Base-by-base conservation (phyloP, 2,888 invertebrate species). In the Aradus depressus region DNA sequence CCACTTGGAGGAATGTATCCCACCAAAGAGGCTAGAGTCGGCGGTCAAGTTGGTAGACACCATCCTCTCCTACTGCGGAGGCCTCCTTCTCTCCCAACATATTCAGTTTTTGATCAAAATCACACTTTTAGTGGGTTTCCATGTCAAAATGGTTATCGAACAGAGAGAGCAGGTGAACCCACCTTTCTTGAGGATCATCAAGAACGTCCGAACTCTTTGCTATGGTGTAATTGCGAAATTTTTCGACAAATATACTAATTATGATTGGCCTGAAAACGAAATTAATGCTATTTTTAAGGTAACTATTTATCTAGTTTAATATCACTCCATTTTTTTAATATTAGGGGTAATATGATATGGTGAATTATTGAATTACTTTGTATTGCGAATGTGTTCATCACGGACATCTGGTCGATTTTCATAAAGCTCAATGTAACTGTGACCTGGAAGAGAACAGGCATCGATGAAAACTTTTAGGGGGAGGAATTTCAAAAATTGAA, bases 11-110 rank as follows among this genome's bases (percentile, higher is more conserved):
- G 73, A 74, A 39, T 76, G 73, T 3, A 63, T 73, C 19, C 74
- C 75, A 5, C 70, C 75, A 1, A 72, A 71, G 56, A 81, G 84
- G 62, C 67, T 91, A 25, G 81, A 83, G 60, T 85, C 88, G 64
- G 75, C 81, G 16, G 70, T 83, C 0, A 85, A 84, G 68, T 70
- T 89, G 14, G 69, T 88, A 50, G 79, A 79, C 57, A 75, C 86
- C 4, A 76, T 88, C 28, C 75, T 83, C 51, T 84, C 89, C 64
- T 81, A 89, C 64, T 84, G 92, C 61, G 89, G 86, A 0, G 82
- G 84, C 3, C 76, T 83, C 47, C 77, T 90, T 74, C 76, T 77
- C 43, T 71, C 76, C 4, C 26, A 26, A 4, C 39, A 56, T 50
- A 38, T 56, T 43, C 41, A 49, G 0, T 78, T 79, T 59, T 69